Evolutionary conservation across 30 jellyfish, hydroid and myxozoan species (phyloP).

Genomic region (Haliclystus octoradiatus): DNA sequence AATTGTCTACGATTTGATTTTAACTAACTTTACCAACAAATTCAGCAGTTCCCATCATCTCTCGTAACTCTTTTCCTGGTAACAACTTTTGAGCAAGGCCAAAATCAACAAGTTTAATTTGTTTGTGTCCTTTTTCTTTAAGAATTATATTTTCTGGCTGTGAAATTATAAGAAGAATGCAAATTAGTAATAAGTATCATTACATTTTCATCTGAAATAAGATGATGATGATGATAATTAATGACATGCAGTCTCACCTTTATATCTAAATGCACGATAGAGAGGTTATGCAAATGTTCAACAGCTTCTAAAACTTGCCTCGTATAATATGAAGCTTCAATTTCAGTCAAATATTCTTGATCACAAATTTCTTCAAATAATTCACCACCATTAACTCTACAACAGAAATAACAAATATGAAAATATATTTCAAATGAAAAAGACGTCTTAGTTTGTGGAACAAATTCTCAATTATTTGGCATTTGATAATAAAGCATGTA

Average conservation of each 20-base stretch:
- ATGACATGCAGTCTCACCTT: no score
- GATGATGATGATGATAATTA: no score
- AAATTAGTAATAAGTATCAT: neutral
- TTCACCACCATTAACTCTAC: slow-evolving; percentile 91
- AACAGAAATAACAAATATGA: neutral
- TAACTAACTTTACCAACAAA: slow-evolving; percentile 87
- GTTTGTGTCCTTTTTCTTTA: slow-evolving; percentile 44
- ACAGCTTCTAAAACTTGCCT: slow-evolving; percentile 78
- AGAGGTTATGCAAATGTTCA: slow-evolving; percentile 54
- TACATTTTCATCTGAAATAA: no score
- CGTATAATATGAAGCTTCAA: slow-evolving; percentile 76
- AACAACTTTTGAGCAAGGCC: slow-evolving; percentile 83
- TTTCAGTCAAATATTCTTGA: slow-evolving; percentile 70
- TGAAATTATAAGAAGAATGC: no score
- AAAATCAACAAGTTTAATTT: slow-evolving; percentile 79
- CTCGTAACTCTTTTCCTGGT: slow-evolving; percentile 72
- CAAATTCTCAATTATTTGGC: no score
- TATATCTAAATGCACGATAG: slow-evolving; percentile 83
- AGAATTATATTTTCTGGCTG: slow-evolving; percentile 95
- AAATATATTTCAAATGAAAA: no score
- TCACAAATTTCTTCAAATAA: slow-evolving; percentile 81
- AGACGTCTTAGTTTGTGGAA: no score
- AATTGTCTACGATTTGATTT: no score
- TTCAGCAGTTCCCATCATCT: slow-evolving; percentile 99
- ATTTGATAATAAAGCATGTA: no score